Percentiles rank a stretch among this genome's conserved stretches.
phyloP scores from a whole-genome alignment of 2,113 vertebrate species.

The Poecile atricapillus region DNA sequence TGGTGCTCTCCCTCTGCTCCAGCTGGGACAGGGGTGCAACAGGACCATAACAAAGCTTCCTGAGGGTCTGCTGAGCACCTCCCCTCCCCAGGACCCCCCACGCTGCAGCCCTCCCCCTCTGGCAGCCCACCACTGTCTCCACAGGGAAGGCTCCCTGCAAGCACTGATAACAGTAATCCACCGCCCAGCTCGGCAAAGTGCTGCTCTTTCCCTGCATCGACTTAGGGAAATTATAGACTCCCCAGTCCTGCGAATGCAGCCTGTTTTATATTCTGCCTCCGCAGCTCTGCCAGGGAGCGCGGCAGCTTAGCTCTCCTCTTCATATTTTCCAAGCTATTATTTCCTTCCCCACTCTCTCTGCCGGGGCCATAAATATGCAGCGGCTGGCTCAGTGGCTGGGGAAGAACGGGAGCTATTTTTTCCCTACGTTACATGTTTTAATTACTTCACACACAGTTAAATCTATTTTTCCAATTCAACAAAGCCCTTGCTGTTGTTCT shows the following conservation, averaged over 20 bases:
- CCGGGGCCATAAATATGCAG: conserved; percentile 79
- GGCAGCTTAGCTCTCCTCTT: conserved; percentile 65
- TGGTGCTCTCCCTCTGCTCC: not conserved
- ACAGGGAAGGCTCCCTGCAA: not conserved
- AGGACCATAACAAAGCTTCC: not conserved
- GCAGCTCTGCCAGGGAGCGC: conserved; percentile 57
- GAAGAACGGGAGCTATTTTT: conserved; percentile 62
- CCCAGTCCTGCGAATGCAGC: conserved; percentile 17
- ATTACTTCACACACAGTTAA: conserved; percentile 66
- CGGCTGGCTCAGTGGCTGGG: conserved; percentile 56
- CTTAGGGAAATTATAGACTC: conserved; percentile 45
- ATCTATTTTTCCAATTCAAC: conserved; percentile 55
- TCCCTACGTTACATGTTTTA: conserved; percentile 61
- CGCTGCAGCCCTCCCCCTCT: not conserved
- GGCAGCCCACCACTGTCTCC: not conserved
- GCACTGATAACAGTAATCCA: conserved; percentile 38
- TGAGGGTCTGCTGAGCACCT: not conserved
- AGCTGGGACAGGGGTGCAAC: not conserved
- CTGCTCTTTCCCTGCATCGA: conserved; percentile 36
- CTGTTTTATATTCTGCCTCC: conserved; percentile 75
- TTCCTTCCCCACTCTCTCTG: conserved; percentile 31
- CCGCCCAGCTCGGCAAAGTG: not conserved
- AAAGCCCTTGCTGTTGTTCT: conserved; percentile 6
- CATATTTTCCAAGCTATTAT: conserved; percentile 51
- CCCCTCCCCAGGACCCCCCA: not conserved